Conservation (phyloP, 2,888 invertebrate species). For the Pocota personata region DNA sequence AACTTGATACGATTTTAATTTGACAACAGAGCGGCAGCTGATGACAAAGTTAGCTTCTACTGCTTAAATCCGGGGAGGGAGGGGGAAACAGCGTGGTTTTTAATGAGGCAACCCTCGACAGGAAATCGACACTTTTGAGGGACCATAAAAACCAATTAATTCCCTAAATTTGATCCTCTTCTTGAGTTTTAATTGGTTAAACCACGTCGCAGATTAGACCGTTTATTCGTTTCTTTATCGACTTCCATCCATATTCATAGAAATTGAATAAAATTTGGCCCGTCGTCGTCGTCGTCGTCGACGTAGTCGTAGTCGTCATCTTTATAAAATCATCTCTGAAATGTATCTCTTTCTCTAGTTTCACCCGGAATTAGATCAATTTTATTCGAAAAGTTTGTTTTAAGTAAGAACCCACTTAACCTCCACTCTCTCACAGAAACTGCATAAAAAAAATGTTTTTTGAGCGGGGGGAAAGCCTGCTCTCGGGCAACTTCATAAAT, state of each 20-base stretch:
- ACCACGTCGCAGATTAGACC: constrained; percentile 30
- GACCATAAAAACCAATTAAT: constrained; percentile 64
- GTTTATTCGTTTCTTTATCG: constrained; percentile 28
- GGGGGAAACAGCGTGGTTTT: not conserved
- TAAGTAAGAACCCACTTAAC: constrained; percentile 69
- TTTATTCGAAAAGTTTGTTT: constrained; percentile 72
- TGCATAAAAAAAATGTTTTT: constrained; percentile 32
- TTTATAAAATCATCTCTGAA: constrained; percentile 31
- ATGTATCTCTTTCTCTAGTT: not conserved
- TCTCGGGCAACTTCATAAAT: constrained; percentile 61
- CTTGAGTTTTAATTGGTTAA: constrained; percentile 52
- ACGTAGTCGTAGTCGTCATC: no score
- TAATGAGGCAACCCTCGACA: constrained; percentile 51
- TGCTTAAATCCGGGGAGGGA: no score
- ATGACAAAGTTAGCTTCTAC: constrained; percentile 20
- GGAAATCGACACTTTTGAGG: constrained; percentile 66
- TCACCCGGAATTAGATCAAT: constrained; percentile 55
- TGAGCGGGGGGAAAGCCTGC: constrained; percentile 10
- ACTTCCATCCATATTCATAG: constrained; percentile 58
- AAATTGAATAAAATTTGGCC: constrained; percentile 32
- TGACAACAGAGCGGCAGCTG: constrained; percentile 63
- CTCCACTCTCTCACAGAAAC: constrained; percentile 33
- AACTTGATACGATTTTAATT: constrained; percentile 70
- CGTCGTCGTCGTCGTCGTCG: constrained; percentile 6
- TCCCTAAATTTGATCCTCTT: constrained; percentile 62